Percentiles rank a stretch among this genome's conserved stretches.
phyloP scores from a whole-genome alignment of 2,113 vertebrate genomes.

The Picathartes gymnocephalus region DNA sequence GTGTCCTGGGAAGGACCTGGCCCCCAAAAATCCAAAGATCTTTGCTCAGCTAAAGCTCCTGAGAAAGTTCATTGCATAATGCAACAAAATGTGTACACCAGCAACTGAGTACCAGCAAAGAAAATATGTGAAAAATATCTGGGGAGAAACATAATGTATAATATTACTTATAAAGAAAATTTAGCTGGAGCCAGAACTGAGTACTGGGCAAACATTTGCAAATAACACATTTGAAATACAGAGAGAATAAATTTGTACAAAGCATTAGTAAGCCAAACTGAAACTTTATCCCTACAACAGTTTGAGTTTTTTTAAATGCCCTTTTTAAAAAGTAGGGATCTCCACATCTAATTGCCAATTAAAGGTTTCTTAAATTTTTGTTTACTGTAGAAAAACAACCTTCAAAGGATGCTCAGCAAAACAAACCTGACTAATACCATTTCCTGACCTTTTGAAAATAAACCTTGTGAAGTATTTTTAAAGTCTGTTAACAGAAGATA shows the following conservation, averaged over 20 bases:
- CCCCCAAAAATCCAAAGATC: not conserved
- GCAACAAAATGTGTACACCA: not conserved
- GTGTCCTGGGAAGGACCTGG: not conserved
- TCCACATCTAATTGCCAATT: slow-evolving; percentile 40
- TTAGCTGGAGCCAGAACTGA: not conserved
- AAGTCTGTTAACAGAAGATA: not conserved
- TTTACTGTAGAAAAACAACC: slow-evolving; percentile 3
- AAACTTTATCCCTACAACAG: not conserved
- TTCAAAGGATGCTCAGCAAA: not conserved
- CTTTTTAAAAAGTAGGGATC: not conserved
- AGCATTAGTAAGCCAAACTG: not conserved
- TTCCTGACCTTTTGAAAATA: slow-evolving; percentile 41
- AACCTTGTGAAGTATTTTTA: not conserved
- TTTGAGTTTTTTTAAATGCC: not conserved
- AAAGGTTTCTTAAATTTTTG: slow-evolving; percentile 6
- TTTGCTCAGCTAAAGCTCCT: not conserved
- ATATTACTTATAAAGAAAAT: not conserved
- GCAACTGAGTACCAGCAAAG: not conserved
- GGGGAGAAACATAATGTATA: not conserved
- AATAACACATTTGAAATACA: not conserved
- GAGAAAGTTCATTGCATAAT: not conserved
- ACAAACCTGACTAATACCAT: not conserved
- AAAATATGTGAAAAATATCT: not conserved
- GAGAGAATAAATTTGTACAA: not conserved
- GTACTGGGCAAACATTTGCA: not conserved